These are phyloP conservation scores for Zygaena filipendulae DNA, from an alignment of 2,888 invertebrate genomes.

Conservation along the genomic window DNA sequence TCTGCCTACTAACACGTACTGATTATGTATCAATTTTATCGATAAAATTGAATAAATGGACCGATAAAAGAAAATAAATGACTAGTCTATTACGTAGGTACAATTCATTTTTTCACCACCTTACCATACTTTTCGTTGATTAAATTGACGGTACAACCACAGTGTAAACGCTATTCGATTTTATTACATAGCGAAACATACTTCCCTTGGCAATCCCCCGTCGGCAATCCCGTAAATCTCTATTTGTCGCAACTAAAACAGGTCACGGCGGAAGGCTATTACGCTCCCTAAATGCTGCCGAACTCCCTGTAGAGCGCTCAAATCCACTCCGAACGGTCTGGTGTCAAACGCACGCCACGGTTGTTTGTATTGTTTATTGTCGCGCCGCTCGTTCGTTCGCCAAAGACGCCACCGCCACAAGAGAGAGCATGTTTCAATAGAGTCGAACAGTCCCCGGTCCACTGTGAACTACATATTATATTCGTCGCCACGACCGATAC, in stretches of 20 bases:
- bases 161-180: slow-evolving; percentile 56
- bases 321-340: slow-evolving; percentile 64
- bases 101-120: no score
- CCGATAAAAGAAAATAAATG: no score
- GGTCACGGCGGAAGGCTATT: slow-evolving; percentile 66
- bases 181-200: slow-evolving; percentile 50
- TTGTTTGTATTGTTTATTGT: slow-evolving; percentile 69
- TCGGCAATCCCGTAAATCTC: slow-evolving; percentile 63
- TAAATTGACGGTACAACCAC: slow-evolving; percentile 27
- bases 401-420: slow-evolving; percentile 46
- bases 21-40: no score
- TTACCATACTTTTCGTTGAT: no score
- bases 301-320: slow-evolving; percentile 62
- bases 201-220: slow-evolving; percentile 45
- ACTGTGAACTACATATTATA: slow-evolving; percentile 40
- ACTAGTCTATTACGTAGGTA: no score
- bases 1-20: no score
- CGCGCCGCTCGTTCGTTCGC: slow-evolving; percentile 53
- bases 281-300: slow-evolving; percentile 66
- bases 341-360: slow-evolving; percentile 66
- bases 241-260: slow-evolving; percentile 68
- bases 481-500: slow-evolving; percentile 35
- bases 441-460: slow-evolving; percentile 32
- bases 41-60: no score
- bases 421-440: slow-evolving; percentile 52